Evolutionary conservation across 2,797 vertebrate genomes (phyloP), one percentile per base, ranked within the genome.

Genomic region (Hephaestus fuliginosus): DNA sequence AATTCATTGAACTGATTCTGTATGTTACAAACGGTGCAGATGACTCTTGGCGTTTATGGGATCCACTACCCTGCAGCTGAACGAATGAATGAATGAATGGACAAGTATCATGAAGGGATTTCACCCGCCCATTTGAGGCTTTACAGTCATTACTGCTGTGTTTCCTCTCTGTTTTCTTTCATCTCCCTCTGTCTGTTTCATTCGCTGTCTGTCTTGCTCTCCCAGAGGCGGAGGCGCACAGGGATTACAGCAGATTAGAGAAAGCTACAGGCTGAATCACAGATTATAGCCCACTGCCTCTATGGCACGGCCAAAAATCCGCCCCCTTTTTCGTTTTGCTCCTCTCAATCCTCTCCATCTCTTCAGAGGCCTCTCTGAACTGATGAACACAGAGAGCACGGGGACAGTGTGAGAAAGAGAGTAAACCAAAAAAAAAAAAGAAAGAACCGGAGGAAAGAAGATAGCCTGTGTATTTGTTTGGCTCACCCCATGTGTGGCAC

Each of bases 401-500:
- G 4, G 25, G 65, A n/a, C 53, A 55, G 8, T 13, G 18, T 41
- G 6, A 10, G 48, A 51, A 0, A 18, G 20, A 73, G 55, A 49
- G 13, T 20, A 9, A 68, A 41, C 53, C 53, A 20, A 49, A 30
- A 13, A 11, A 33, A 22, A 25, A 25, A 25, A 25, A 25, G 25
- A 25, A 25, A 25, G 25, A 25, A 25, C 25, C 25, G 25, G 6
- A 7, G 36, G 36, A 39, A 9, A 20, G 9, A 25, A 61, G 1
- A 6, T 14, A 25, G 2, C 6, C 18, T 33, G 25, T 39, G n/a
- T 63, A 22, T 68, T 52, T 56, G 36, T 43, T 52, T 20, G 51
- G 92, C 97, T 97, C 93, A 99, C 98, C 57, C 96, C 97, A 0
- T 99, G 98, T 4, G 97, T 98, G 86, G 96, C 97, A 85, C 97